phyloP scores from a whole-genome alignment of 2,888 invertebrate genomes.

The Anarsia innoxiella region DNA sequence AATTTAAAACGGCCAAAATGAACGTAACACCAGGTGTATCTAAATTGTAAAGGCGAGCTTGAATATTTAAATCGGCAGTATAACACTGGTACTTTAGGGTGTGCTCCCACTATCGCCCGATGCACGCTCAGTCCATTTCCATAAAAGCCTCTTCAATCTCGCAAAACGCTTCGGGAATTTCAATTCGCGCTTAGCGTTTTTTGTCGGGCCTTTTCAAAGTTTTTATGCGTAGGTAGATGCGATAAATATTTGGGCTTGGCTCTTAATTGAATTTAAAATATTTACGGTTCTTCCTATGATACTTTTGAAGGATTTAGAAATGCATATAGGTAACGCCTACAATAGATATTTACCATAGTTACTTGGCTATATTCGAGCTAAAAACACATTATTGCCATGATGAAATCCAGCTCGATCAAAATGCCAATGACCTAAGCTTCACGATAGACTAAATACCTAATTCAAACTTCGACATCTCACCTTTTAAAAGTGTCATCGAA shows the following conservation, averaged over 20 bases:
- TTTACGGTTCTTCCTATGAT: constrained; percentile 3
- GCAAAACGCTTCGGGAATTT: constrained; percentile 70
- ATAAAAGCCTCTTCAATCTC: constrained; percentile 75
- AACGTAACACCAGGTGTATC: constrained; percentile 56
- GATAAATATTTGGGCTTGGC: constrained; percentile 24
- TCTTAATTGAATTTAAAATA: constrained; percentile 20
- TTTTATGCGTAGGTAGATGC: constrained; percentile 17
- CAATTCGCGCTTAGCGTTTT: constrained; percentile 65
- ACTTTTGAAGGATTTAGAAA: no score
- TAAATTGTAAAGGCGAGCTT: constrained; percentile 53
- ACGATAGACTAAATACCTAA: no score
- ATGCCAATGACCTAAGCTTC: no score
- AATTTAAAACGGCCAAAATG: constrained; percentile 26
- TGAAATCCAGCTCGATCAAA: no score
- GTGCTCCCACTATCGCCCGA: constrained; percentile 47
- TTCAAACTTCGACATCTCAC: no score
- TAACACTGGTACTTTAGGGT: constrained; percentile 23
- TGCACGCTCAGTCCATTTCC: constrained; percentile 69
- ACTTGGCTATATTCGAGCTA: no score
- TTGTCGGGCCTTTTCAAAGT: constrained; percentile 29
- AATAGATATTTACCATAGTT: no score
- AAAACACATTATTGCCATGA: no score
- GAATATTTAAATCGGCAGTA: constrained; percentile 64
- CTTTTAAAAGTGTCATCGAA: no score
- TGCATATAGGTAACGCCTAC: no score